Evolutionary conservation across 53 echinoderm and acorn worm species (phyloP).

Genomic region (Astropecten irregularis): DNA sequence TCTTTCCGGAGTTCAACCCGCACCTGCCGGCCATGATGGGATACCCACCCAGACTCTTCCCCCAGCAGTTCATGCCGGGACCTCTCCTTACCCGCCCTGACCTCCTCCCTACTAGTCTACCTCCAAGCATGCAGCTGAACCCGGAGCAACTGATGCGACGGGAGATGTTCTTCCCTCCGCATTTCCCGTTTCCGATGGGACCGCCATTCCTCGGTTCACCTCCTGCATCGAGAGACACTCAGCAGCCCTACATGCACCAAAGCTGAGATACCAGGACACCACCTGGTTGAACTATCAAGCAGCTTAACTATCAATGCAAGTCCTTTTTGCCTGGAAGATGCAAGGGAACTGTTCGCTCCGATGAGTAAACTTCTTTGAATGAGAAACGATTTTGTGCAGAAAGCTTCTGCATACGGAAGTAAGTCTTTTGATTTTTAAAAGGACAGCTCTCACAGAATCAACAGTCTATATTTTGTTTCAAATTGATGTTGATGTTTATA

Average conservation of each 20-base stretch:
- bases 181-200: constrained; percentile 31
- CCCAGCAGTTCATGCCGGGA: constrained; percentile 40
- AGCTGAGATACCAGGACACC: not conserved
- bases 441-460: not conserved
- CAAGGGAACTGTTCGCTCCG: not conserved
- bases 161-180: constrained; percentile 49
- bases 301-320: not conserved
- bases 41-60: constrained; percentile 37
- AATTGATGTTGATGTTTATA: no score
- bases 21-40: constrained; percentile 31
- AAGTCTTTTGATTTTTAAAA: not conserved
- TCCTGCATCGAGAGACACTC: constrained; percentile 10
- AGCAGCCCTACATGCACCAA: constrained; percentile 42
- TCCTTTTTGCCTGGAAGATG: not conserved
- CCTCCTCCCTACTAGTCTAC: constrained; percentile 40
- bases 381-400: no score
- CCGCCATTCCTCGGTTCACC: constrained; percentile 39
- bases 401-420: not conserved
- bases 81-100: constrained; percentile 61
- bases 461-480: not conserved
- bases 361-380: no score
- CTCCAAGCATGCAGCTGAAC: constrained; percentile 31
- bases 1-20: constrained; percentile 51
- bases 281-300: not conserved
- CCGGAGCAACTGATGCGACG: constrained; percentile 37